Conservation (phyloP, 1,140 invertebrate genomes). For the Cataglyphis hispanica region DNA sequence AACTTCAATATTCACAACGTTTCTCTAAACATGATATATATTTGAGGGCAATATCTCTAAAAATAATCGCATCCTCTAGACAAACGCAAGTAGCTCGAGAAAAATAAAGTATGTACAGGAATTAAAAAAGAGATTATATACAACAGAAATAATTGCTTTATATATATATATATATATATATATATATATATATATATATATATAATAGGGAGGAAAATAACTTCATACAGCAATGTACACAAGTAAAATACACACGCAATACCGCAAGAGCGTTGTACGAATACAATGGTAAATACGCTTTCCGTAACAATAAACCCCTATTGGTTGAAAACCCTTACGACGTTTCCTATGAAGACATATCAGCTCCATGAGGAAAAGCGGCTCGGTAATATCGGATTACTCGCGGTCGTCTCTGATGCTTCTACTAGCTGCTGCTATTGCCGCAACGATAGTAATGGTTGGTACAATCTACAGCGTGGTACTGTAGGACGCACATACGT, state of each 20-base stretch:
- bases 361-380: conserved; percentile 72
- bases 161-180: background rate
- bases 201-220: background rate
- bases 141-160: conserved; percentile 20
- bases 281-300: conserved; percentile 56
- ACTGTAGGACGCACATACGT: conserved; percentile 54
- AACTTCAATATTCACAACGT: background rate
- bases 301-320: conserved; percentile 63
- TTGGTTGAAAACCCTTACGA: conserved; percentile 69
- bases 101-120: background rate
- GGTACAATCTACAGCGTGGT: conserved; percentile 48
- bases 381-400: conserved; percentile 83
- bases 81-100: background rate
- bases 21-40: background rate
- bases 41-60: background rate
- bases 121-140: background rate
- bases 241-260: conserved; percentile 18
- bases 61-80: background rate
- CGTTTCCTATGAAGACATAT: conserved; percentile 63
- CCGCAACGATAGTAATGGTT: conserved; percentile 64
- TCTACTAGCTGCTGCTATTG: conserved; percentile 63
- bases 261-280: conserved; percentile 28
- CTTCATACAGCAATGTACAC: conserved; percentile 12
- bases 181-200: background rate
- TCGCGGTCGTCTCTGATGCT: conserved; percentile 70